phyloP scores from a whole-genome alignment of 2,888 invertebrate genomes.

The Lasius platythorax region DNA sequence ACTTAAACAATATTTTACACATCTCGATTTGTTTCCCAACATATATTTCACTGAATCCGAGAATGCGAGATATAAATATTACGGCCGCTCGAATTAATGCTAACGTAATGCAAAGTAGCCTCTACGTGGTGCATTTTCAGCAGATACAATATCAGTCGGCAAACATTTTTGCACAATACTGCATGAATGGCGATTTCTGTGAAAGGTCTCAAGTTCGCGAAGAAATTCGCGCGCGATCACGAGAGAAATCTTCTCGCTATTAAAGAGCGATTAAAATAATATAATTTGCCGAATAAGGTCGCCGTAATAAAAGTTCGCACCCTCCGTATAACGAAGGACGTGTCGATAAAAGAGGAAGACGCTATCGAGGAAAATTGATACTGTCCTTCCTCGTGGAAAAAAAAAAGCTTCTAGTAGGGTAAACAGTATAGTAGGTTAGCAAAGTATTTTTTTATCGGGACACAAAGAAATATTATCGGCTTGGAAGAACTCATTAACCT shows the following conservation, averaged over 20 bases:
- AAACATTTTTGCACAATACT: constrained; percentile 30
- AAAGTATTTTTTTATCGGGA: constrained; percentile 46
- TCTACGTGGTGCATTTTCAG: background rate
- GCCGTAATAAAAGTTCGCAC: constrained; percentile 45
- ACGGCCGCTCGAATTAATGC: background rate
- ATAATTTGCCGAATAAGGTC: constrained; percentile 44
- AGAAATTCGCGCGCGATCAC: background rate
- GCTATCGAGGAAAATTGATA: constrained; percentile 42
- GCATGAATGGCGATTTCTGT: background rate
- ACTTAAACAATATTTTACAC: background rate
- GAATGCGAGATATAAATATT: background rate
- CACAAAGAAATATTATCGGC: constrained; percentile 40
- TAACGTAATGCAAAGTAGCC: constrained; percentile 17
- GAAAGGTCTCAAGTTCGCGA: background rate
- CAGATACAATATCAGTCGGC: constrained; percentile 11
- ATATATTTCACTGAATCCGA: background rate
- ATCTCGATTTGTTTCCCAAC: background rate
- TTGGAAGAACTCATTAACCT: constrained; percentile 44
- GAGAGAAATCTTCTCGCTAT: constrained; percentile 7
- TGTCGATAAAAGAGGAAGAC: constrained; percentile 45
- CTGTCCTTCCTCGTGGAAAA: constrained; percentile 32
- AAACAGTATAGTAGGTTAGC: constrained; percentile 42
- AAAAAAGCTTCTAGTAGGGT: constrained; percentile 44
- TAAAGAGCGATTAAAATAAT: constrained; percentile 38
- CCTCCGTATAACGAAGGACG: constrained; percentile 39